Percentiles rank a stretch among this genome's conserved stretches.
Evolutionary conservation across 2,797 vertebrate genomes (phyloP).

Genomic region (Sylvilagus floridanus): DNA sequence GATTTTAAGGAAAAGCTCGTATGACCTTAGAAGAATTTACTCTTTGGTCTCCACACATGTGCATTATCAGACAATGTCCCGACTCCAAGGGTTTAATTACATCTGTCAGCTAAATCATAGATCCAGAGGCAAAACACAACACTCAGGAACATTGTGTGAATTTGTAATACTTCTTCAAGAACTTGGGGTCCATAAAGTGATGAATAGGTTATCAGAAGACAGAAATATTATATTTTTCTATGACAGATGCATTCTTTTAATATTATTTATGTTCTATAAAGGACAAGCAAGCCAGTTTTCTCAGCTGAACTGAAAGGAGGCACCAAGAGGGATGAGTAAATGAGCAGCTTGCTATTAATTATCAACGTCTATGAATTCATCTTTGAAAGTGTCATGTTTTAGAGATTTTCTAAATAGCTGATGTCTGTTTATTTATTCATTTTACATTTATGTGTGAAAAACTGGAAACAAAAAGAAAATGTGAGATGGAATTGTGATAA

Average conservation of each 20-base stretch:
- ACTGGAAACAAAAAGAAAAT: constrained; percentile 7
- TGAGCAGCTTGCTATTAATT: constrained; percentile 79
- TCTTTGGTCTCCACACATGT: constrained; percentile 59
- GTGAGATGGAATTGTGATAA: not conserved
- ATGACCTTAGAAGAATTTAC: constrained; percentile 9
- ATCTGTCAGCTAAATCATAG: constrained; percentile 85
- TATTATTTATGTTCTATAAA: constrained; percentile 84
- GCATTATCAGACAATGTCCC: constrained; percentile 18
- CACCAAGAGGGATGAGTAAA: constrained; percentile 80
- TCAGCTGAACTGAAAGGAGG: constrained; percentile 73
- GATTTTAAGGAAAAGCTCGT: constrained; percentile 29
- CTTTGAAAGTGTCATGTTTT: constrained; percentile 58
- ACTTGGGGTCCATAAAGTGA: constrained; percentile 86
- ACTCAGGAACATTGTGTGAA: constrained; percentile 85
- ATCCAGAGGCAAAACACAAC: constrained; percentile 81
- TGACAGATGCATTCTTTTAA: constrained; percentile 86
- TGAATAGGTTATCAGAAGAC: constrained; percentile 88
- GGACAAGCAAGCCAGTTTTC: constrained; percentile 80
- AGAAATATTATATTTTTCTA: constrained; percentile 88
- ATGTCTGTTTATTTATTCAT: constrained; percentile 52
- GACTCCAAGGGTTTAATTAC: constrained; percentile 80
- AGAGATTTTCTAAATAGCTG: constrained; percentile 8
- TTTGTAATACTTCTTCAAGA: constrained; percentile 85
- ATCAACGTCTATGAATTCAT: constrained; percentile 72
- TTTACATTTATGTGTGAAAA: constrained; percentile 2